phyloP scores from a whole-genome alignment of 2,797 vertebrate species.

The Gymnopithys bicolor region DNA sequence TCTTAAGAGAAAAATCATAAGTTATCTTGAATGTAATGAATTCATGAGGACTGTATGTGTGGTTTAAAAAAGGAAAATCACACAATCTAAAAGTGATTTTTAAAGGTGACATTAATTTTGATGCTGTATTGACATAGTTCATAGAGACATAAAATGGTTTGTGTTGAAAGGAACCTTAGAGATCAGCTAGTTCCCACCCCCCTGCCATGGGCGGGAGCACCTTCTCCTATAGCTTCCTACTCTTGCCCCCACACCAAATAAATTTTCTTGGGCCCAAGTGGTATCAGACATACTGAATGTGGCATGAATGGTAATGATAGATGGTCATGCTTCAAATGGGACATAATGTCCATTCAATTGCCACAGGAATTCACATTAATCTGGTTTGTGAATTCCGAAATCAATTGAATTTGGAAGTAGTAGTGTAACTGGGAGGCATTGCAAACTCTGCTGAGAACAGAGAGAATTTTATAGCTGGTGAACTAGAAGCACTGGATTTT shows the following conservation, averaged over 20 bases:
- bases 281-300: background rate
- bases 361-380: background rate
- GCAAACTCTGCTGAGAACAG: background rate
- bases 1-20: background rate
- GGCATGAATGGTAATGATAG: background rate
- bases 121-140: background rate
- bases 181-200: background rate
- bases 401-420: background rate
- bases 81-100: background rate
- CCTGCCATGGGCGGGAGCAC: background rate
- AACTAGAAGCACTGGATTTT: background rate
- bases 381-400: background rate
- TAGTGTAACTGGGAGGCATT: background rate
- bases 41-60: background rate
- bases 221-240: background rate
- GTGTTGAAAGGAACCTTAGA: background rate
- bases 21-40: background rate
- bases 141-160: background rate
- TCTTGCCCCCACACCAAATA: background rate
- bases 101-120: background rate
- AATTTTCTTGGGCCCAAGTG: background rate
- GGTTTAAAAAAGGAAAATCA: background rate
- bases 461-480: background rate
- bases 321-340: background rate
- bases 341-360: background rate